Evolutionary conservation across 2,113 vertebrate species (phyloP).

Genomic region (Myrmecophaga tridactyla): DNA sequence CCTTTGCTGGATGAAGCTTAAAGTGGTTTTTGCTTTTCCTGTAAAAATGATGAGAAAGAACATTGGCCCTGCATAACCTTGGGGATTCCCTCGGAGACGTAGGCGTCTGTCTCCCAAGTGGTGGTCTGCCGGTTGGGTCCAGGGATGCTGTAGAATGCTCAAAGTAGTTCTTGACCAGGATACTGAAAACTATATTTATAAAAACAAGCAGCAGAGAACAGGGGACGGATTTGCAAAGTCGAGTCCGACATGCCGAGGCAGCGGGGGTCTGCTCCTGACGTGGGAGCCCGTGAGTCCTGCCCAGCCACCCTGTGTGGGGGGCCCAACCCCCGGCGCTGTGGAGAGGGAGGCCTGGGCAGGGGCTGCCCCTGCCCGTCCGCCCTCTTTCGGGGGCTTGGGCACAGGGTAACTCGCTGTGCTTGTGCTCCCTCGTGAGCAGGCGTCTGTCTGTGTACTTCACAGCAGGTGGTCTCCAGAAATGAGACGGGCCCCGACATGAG

Average conservation of each 20-base stretch:
- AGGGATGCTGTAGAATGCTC: background rate
- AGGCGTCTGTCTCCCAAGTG: too few species aligned
- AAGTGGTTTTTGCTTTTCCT: background rate
- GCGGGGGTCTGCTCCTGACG: too few species aligned
- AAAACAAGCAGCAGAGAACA: background rate
- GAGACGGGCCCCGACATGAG: fast-evolving
- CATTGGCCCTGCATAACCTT: background rate
- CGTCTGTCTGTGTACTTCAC: background rate
- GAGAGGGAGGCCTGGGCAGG: too few species aligned
- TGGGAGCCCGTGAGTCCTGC: too few species aligned
- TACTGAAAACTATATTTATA: background rate
- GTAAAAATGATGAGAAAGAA: background rate
- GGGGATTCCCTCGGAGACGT: too few species aligned
- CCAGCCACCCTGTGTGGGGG: too few species aligned
- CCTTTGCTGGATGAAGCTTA: background rate
- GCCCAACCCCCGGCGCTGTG: too few species aligned
- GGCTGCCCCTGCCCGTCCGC: too few species aligned
- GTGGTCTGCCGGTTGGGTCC: too few species aligned
- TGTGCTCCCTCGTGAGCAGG: background rate
- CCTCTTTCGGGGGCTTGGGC: background rate
- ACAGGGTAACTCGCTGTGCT: fast-evolving
- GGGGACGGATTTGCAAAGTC: too few species aligned
- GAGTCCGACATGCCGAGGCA: too few species aligned
- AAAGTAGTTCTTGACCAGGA: background rate
- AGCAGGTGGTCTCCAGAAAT: fast-evolving